Base-by-base conservation (phyloP, 35 echinoderm and acorn worm species). In the Eucidaris tribuloides region DNA sequence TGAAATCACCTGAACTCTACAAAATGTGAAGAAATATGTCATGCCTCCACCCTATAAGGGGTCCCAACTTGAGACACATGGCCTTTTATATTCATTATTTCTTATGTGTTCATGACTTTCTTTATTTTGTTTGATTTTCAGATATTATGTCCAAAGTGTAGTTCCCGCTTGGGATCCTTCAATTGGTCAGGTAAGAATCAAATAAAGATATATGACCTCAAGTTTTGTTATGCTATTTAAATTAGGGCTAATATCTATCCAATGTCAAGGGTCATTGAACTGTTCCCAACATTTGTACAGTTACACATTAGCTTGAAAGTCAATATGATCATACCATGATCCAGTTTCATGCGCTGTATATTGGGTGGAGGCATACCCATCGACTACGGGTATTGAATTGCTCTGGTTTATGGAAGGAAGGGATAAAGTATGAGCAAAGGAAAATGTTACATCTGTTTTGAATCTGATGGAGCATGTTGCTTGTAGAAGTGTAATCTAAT, bases 61-160 rank as follows among this genome's bases (percentile, higher is more conserved):
- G n/a, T n/a, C n/a, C n/a, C n/a, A n/a, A n/a, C n/a, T n/a, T n/a
- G n/a, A n/a, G n/a, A n/a, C n/a, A n/a, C n/a, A n/a, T n/a, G n/a
- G n/a, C n/a, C n/a, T n/a, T n/a, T n/a, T n/a, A n/a, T n/a, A n/a
- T n/a, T n/a, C n/a, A n/a, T n/a, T n/a, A n/a, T n/a, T n/a, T n/a
- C n/a, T n/a, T n/a, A n/a, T n/a, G n/a, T n/a, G n/a, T n/a, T n/a
- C n/a, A n/a, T n/a, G n/a, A n/a, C n/a, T n/a, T n/a, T n/a, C n/a
- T n/a, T n/a, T n/a, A n/a, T n/a, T n/a, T 50, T 55, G 64, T 71
- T 62, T 36, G 3, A 80, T 61, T 66, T 34, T 39, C 46, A 96
- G 92, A 56, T 96, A n/a, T 33, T 44, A 1, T 96, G 92, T 77
- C 92, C 92, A 83, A 96, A 96, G 41, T 96, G 92, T 48, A 81